These are phyloP conservation scores for Rhyacophila evoluta DNA, from an alignment of 2,888 invertebrate genomes.

Conservation along the genomic window DNA sequence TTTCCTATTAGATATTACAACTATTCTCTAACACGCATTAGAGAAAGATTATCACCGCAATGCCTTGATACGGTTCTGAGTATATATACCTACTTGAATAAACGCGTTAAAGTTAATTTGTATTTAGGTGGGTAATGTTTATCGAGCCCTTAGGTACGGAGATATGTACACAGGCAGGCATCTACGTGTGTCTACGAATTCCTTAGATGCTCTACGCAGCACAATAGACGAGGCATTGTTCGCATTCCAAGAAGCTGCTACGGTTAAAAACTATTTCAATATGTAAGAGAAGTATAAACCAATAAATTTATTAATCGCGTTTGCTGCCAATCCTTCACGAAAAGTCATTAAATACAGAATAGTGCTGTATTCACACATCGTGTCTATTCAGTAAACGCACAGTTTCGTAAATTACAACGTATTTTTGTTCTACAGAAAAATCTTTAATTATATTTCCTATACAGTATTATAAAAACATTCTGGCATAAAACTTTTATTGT, in stretches of 20 bases:
- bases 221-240: background rate
- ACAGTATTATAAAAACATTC: too few species aligned
- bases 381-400: too few species aligned
- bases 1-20: too few species aligned
- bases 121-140: slow-evolving; percentile 1
- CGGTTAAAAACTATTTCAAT: background rate
- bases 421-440: too few species aligned
- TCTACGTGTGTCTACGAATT: slow-evolving; percentile 16
- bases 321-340: too few species aligned
- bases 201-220: background rate
- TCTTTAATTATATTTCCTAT: too few species aligned
- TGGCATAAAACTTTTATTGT: too few species aligned
- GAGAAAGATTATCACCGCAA: background rate
- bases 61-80: background rate
- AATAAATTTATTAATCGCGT: background rate
- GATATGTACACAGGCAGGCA: background rate
- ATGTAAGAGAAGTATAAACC: background rate
- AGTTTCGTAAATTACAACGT: too few species aligned
- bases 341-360: too few species aligned
- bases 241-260: background rate
- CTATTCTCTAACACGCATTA: too few species aligned
- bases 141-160: background rate
- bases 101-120: slow-evolving; percentile 1
- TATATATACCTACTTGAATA: background rate
- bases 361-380: too few species aligned